Evolutionary conservation across 2,888 invertebrate genomes (phyloP).

Genomic region (Tridacna gigas): DNA sequence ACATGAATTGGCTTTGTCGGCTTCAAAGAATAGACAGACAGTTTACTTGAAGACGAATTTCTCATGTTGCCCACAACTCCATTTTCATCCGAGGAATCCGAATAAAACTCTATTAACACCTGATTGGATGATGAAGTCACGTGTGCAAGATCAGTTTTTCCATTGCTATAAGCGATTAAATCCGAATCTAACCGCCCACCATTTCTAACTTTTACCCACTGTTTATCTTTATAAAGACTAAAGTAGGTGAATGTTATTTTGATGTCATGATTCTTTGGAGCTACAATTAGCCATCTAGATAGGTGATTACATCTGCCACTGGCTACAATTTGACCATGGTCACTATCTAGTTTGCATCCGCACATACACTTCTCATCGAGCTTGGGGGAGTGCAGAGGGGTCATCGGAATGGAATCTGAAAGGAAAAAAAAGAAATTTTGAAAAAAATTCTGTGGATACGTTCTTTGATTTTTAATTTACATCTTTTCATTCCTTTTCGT

Average conservation of each 20-base stretch:
- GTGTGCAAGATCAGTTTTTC: slow-evolving; percentile 61
- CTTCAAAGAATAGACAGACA: slow-evolving; percentile 25
- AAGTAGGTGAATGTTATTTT: slow-evolving; percentile 77
- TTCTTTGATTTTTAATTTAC: too few species aligned
- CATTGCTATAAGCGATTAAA: slow-evolving; percentile 73
- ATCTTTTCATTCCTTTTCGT: too few species aligned
- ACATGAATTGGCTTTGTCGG: slow-evolving; percentile 71
- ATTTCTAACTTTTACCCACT: slow-evolving; percentile 81
- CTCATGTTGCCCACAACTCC: not conserved
- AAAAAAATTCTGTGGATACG: too few species aligned
- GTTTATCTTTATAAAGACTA: slow-evolving; percentile 72
- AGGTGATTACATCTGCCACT: slow-evolving; percentile 75
- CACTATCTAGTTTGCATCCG: slow-evolving; percentile 68
- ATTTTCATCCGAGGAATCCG: slow-evolving; percentile 48
- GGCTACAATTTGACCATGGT: slow-evolving; percentile 76
- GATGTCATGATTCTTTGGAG: slow-evolving; percentile 65
- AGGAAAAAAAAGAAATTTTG: not conserved
- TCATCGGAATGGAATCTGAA: slow-evolving; percentile 73
- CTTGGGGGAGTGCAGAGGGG: slow-evolving; percentile 65
- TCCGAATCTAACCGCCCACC: slow-evolving; percentile 71
- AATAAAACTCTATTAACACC: slow-evolving; percentile 80
- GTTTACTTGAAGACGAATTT: slow-evolving; percentile 5
- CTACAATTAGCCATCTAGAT: slow-evolving; percentile 76
- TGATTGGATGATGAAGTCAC: slow-evolving; percentile 74
- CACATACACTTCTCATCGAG: slow-evolving; percentile 71